These are phyloP conservation scores for Steinernema scapterisci DNA, from an alignment of 2,888 invertebrate genomes.

Conservation along the genomic window DNA sequence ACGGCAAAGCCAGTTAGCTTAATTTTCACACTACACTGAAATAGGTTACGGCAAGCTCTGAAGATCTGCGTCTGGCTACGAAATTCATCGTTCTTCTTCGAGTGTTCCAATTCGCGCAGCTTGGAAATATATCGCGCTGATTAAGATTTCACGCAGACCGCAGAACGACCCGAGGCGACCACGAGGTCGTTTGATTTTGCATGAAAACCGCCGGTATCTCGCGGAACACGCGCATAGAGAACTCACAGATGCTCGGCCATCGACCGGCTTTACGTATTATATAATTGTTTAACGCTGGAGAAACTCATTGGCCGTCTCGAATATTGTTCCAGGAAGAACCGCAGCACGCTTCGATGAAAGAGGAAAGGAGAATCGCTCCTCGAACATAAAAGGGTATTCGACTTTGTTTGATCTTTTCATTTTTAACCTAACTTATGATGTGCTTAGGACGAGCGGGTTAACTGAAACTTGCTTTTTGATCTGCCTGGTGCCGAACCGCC, in stretches of 20 bases:
- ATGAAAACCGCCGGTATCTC: slow-evolving; percentile 17
- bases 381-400: not conserved
- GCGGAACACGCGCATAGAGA: not conserved
- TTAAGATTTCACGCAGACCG: slow-evolving; percentile 13
- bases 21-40: too few species aligned
- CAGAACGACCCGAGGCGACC: slow-evolving; percentile 21
- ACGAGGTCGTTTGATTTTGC: slow-evolving; percentile 27
- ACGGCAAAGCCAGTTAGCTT: too few species aligned
- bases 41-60: too few species aligned
- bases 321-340: too few species aligned
- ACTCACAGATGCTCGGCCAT: too few species aligned
- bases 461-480: slow-evolving; percentile 24
- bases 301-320: too few species aligned
- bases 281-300: too few species aligned
- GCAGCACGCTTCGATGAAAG: too few species aligned
- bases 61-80: too few species aligned
- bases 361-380: too few species aligned
- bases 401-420: not conserved
- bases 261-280: too few species aligned
- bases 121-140: slow-evolving; percentile 11
- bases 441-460: not conserved
- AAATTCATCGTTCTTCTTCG: not conserved
- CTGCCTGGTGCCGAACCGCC: not conserved
- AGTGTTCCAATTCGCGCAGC: slow-evolving; percentile 16
- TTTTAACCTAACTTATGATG: not conserved